Percentiles rank a stretch among this genome's conserved stretches.
Evolutionary conservation across 2,888 invertebrate species (phyloP).

Genomic region (Plemyria rubiginata): DNA sequence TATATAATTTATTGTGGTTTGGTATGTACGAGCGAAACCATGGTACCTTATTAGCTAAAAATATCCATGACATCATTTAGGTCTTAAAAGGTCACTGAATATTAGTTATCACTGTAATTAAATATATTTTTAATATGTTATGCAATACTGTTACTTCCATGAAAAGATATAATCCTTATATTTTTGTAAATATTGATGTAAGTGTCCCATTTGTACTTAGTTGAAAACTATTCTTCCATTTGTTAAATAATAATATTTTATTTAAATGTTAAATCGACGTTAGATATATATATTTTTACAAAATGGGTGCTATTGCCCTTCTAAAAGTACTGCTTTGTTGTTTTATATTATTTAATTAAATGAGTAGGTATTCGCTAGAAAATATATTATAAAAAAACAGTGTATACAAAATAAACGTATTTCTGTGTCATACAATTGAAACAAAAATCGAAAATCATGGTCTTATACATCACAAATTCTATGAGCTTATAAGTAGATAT

Average conservation of each 20-base stretch:
- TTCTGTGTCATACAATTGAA: not conserved
- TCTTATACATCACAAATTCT: constrained; percentile 1
- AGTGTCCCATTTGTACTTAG: not conserved
- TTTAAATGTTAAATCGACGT: constrained; percentile 4
- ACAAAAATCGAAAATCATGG: not conserved
- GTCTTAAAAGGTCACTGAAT: too few relatives aligned
- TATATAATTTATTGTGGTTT: too few relatives aligned
- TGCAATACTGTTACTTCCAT: constrained; percentile 7
- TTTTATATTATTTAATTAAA: constrained; percentile 35
- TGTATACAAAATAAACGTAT: not conserved
- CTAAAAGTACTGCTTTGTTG: constrained; percentile 20
- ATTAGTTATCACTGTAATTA: not conserved
- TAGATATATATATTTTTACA: constrained; percentile 19
- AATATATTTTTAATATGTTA: not conserved
- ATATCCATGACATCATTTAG: too few relatives aligned
- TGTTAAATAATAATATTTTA: not conserved
- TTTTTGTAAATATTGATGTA: constrained; percentile 17
- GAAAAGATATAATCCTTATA: constrained; percentile 5
- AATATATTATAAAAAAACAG: not conserved
- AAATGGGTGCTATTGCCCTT: constrained; percentile 23
- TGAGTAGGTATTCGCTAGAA: constrained; percentile 21
- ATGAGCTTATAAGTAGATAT: not conserved
- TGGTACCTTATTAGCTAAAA: too few relatives aligned
- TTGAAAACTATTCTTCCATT: constrained; percentile 2
- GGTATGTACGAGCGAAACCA: too few relatives aligned